phyloP scores from a whole-genome alignment of 92 coral and sea anemone species.

The Epizoanthus ramosus region DNA sequence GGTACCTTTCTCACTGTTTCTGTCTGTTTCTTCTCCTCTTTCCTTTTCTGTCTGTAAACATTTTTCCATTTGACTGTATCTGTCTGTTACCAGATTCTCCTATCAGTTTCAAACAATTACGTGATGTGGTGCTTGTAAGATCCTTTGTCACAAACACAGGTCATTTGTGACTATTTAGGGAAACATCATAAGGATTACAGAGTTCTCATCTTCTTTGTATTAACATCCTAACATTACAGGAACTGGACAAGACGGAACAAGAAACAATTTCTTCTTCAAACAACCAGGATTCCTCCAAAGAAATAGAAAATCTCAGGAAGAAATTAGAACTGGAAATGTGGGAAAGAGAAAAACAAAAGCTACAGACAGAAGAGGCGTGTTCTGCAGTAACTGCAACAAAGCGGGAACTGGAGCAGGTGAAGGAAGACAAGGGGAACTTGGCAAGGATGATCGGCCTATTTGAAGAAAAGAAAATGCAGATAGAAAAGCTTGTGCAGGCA shows the following conservation, averaged over 20 bases:
- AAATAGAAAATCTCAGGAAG: background rate
- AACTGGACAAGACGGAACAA: background rate
- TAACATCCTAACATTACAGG: background rate
- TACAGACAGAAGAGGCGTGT: background rate
- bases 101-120: too few species aligned
- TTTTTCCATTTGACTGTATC: too few species aligned
- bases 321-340: conserved; percentile 7
- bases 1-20: too few species aligned
- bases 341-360: background rate
- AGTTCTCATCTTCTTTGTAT: too few species aligned
- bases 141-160: too few species aligned
- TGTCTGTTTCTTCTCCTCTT: too few species aligned
- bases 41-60: too few species aligned
- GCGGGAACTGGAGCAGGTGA: background rate
- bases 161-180: too few species aligned
- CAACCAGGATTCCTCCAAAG: background rate
- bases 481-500: conserved; percentile 19
- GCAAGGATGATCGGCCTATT: conserved; percentile 7
- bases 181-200: too few species aligned
- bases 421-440: conserved; percentile 23
- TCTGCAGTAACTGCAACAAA: conserved; percentile 8
- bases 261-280: background rate
- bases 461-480: conserved; percentile 18
- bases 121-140: too few species aligned
- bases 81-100: too few species aligned